Evolutionary conservation across 2,888 invertebrate genomes (phyloP).

Genomic region (Cataglyphis altisquamis): DNA sequence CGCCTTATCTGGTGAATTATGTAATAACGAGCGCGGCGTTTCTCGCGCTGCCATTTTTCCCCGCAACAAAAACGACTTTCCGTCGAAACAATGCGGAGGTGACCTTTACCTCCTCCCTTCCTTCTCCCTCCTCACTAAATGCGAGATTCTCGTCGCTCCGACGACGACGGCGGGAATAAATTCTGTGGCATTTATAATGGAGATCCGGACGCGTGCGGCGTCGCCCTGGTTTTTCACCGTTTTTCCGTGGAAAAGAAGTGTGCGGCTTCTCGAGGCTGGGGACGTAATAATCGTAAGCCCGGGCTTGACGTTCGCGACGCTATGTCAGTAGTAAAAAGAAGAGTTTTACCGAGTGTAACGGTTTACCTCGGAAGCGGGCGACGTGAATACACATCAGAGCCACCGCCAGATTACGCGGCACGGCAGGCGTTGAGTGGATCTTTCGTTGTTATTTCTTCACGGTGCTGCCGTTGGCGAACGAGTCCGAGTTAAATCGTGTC

Average conservation of each 20-base stretch:
- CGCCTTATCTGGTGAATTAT: slow-evolving; percentile 63
- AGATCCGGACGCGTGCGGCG: slow-evolving; percentile 53
- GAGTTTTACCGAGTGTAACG: slow-evolving; percentile 58
- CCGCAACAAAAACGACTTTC: slow-evolving; percentile 35
- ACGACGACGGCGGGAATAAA: slow-evolving; percentile 47
- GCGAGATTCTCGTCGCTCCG: slow-evolving; percentile 13
- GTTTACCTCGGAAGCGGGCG: slow-evolving; percentile 53
- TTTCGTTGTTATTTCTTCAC: slow-evolving; percentile 45
- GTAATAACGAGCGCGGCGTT: slow-evolving; percentile 52
- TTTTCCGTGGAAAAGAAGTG: slow-evolving; percentile 31
- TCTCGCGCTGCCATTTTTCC: slow-evolving; percentile 53
- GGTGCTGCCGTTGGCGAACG: slow-evolving; percentile 13
- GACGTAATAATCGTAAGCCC: slow-evolving; percentile 68
- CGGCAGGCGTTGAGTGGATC: slow-evolving; percentile 41
- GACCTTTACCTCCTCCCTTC: not conserved
- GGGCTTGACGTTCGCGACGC: slow-evolving; percentile 49
- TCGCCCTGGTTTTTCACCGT: slow-evolving; percentile 25
- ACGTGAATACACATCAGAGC: slow-evolving; percentile 36
- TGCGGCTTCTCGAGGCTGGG: slow-evolving; percentile 19
- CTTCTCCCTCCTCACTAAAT: slow-evolving; percentile 11
- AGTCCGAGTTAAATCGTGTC: slow-evolving; percentile 34
- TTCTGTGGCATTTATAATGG: slow-evolving; percentile 63
- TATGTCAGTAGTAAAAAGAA: slow-evolving; percentile 63
- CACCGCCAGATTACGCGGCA: slow-evolving; percentile 39
- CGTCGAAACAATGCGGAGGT: slow-evolving; percentile 50